These are phyloP conservation scores for Gymnoscopelus microlampas DNA, from an alignment of 2,797 vertebrate species.

Conservation along the genomic window DNA sequence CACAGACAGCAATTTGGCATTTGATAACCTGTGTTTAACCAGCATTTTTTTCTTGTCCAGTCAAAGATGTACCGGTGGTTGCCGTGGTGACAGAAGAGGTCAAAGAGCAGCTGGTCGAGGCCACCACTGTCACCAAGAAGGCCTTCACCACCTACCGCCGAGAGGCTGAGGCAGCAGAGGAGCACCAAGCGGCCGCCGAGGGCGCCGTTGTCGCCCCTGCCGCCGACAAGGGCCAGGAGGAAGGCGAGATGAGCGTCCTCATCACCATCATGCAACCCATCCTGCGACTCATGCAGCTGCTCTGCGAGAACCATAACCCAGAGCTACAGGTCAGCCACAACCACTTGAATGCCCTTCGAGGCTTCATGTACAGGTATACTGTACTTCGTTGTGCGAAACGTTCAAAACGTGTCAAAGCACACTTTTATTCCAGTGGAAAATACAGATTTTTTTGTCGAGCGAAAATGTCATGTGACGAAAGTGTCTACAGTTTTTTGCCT, in stretches of 20 bases:
- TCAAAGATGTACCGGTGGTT: conserved; percentile 83
- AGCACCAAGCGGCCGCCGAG: conserved; percentile 86
- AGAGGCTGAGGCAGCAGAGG: conserved; percentile 91
- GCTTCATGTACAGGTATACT: no score
- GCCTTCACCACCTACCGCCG: conserved; percentile 89
- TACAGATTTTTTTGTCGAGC: no score
- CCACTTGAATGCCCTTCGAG: no score
- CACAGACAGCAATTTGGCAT: no score
- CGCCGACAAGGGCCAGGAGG: conserved; percentile 90
- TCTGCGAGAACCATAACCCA: conserved; percentile 98
- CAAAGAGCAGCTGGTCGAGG: conserved; percentile 93
- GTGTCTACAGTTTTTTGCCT: no score
- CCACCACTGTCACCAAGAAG: conserved; percentile 90
- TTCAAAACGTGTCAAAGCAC: no score
- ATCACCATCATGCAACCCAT: conserved; percentile 99
- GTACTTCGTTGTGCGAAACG: no score
- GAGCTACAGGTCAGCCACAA: conserved; percentile 89
- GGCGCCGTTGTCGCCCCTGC: conserved; percentile 76
- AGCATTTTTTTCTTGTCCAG: conserved; percentile 59
- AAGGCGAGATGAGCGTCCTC: conserved; percentile 95
- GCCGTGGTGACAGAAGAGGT: conserved; percentile 91
- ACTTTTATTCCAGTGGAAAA: no score
- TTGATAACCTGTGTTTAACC: no score
- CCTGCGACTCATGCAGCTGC: conserved; percentile 94
- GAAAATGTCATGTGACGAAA: no score